phyloP scores from a whole-genome alignment of 2,888 invertebrate species.

The Drosophila putrida region DNA sequence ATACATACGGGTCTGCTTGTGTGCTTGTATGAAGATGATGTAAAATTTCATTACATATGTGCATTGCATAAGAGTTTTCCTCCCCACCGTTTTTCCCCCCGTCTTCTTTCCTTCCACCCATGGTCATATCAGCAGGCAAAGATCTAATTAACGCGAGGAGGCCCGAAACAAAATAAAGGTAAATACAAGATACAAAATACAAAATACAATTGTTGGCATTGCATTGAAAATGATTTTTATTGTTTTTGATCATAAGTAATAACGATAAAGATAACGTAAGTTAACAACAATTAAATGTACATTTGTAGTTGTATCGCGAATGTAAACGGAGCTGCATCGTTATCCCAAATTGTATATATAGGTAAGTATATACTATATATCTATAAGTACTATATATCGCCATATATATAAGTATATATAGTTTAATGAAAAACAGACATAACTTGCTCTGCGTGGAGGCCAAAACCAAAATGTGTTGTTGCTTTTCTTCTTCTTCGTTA shows the following conservation, averaged over 20 bases:
- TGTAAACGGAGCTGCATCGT: conserved; percentile 33
- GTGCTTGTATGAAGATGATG: conserved; percentile 39
- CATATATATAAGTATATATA: conserved; percentile 18
- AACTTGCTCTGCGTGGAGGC: conserved; percentile 68
- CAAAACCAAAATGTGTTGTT: conserved; percentile 29
- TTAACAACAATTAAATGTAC: conserved; percentile 79
- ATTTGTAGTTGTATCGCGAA: conserved; percentile 44
- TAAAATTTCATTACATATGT: conserved; percentile 42
- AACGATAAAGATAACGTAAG: conserved; percentile 70
- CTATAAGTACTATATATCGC: conserved; percentile 14
- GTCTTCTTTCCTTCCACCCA: neutral
- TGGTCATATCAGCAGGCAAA: conserved; percentile 32
- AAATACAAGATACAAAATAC: conserved; percentile 5
- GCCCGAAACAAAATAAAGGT: conserved; percentile 14
- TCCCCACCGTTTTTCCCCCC: neutral
- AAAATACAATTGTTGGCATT: conserved; percentile 33
- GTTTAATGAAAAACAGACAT: conserved; percentile 51
- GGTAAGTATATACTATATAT: conserved; percentile 18
- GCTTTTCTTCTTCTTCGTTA: neutral
- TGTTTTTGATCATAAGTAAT: conserved; percentile 75
- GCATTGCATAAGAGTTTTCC: conserved; percentile 45
- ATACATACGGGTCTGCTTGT: neutral
- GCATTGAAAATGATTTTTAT: conserved; percentile 78
- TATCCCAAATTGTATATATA: conserved; percentile 18
- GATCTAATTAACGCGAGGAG: conserved; percentile 57